phyloP scores from a whole-genome alignment of 2,797 vertebrate genomes.

The Odontamblyopus lacepedii region DNA sequence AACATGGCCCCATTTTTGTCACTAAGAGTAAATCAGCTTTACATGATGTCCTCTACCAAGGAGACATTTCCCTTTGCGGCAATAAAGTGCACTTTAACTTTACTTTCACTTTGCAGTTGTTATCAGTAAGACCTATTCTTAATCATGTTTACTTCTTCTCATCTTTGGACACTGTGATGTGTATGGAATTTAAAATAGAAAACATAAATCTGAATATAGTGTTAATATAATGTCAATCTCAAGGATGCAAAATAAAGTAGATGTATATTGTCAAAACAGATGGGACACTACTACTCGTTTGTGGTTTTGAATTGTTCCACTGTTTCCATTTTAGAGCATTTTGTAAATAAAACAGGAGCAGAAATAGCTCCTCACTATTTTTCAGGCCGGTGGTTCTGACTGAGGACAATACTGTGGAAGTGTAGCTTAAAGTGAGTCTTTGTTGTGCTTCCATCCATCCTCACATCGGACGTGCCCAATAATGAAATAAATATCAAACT shows the following conservation, averaged over 20 bases:
- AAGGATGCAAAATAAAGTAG: neutral
- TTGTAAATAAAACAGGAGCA: neutral
- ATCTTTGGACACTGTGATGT: too few relatives aligned
- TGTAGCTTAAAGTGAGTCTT: slow-evolving; percentile 22
- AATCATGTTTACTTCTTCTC: too few relatives aligned
- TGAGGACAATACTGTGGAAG: neutral
- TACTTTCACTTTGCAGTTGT: too few relatives aligned
- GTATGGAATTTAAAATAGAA: too few relatives aligned
- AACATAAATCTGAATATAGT: too few relatives aligned
- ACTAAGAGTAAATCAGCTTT: too few relatives aligned
- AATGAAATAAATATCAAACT: slow-evolving; percentile 75
- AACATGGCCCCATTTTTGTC: too few relatives aligned
- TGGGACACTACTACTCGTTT: neutral
- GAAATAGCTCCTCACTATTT: neutral
- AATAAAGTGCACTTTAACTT: too few relatives aligned
- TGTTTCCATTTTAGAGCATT: neutral
- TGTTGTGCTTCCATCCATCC: slow-evolving; percentile 66
- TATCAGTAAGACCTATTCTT: too few relatives aligned
- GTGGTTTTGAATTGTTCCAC: neutral
- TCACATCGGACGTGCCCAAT: slow-evolving; percentile 68
- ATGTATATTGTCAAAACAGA: neutral
- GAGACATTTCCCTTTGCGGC: too few relatives aligned
- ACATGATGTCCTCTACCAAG: too few relatives aligned
- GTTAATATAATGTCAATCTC: too few relatives aligned
- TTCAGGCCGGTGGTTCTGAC: neutral